Conservation (phyloP, 1,140 invertebrate genomes). For the Carposina sasakii region DNA sequence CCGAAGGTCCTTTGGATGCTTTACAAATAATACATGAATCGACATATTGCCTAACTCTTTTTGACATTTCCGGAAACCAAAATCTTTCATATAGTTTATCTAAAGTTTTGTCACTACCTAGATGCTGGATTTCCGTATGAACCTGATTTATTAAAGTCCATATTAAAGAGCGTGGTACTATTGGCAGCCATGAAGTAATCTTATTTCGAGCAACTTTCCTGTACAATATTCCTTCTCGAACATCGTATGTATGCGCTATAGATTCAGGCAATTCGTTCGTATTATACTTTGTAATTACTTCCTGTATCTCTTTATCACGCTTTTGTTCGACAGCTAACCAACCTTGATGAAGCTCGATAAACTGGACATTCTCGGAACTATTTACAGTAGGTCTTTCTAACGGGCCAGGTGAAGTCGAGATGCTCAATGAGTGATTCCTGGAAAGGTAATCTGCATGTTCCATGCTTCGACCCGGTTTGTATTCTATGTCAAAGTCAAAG, state of each 20-base stretch:
- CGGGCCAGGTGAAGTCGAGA: too few relatives aligned
- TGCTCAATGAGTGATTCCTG: too few relatives aligned
- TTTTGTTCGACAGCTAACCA: not conserved
- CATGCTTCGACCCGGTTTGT: too few relatives aligned
- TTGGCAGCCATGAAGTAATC: not conserved
- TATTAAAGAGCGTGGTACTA: not conserved
- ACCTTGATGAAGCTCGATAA: not conserved
- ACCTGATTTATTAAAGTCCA: not conserved
- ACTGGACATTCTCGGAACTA: too few relatives aligned
- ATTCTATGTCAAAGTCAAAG: too few relatives aligned
- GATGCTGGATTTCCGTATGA: not conserved
- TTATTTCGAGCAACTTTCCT: not conserved
- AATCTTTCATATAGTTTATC: not conserved
- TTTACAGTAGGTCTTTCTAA: too few relatives aligned
- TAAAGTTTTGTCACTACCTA: not conserved
- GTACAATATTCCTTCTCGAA: not conserved
- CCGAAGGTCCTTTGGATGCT: not conserved
- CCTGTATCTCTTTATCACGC: not conserved
- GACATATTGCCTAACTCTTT: not conserved
- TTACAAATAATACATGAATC: constrained; percentile 1
- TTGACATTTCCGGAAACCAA: not conserved
- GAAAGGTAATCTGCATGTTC: too few relatives aligned
- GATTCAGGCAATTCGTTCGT: not conserved
- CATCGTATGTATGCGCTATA: not conserved
- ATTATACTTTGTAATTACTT: not conserved